phyloP scores from a whole-genome alignment of 2,888 invertebrate species.

The Caenorhabditis sp. region DNA sequence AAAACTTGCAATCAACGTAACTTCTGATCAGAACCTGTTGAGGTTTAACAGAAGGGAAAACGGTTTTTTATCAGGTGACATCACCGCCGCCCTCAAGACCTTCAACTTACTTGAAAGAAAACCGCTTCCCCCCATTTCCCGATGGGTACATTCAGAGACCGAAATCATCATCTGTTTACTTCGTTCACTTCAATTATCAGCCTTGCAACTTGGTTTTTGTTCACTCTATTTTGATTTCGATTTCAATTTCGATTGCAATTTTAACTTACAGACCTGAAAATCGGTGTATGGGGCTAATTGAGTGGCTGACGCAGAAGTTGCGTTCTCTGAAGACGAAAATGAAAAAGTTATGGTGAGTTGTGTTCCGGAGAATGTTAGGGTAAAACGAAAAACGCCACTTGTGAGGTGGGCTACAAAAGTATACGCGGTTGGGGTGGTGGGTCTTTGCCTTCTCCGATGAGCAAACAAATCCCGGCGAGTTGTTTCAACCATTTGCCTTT shows the following conservation, averaged over 20 bases:
- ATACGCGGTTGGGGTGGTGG: conserved; percentile 14
- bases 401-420: conserved; percentile 46
- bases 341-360: too few species aligned
- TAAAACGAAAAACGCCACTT: conserved; percentile 40
- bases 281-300: too few species aligned
- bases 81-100: conserved; percentile 13
- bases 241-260: too few species aligned
- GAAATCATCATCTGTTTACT: conserved; percentile 28
- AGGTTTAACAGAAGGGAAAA: conserved; percentile 30
- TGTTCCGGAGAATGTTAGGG: too few species aligned
- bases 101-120: conserved; percentile 19
- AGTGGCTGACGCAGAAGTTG: too few species aligned
- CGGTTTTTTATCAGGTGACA: conserved; percentile 47
- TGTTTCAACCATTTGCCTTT: conserved; percentile 41
- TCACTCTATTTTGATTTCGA: too few species aligned
- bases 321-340: too few species aligned
- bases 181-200: conserved; percentile 36
- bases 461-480: conserved; percentile 49
- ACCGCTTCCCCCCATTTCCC: conserved; percentile 17
- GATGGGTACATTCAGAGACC: conserved; percentile 30
- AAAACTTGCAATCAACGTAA: too few species aligned
- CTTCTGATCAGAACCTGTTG: too few species aligned
- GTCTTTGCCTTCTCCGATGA: conserved; percentile 22
- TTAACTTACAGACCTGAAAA: too few species aligned
- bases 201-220: conserved; percentile 1